phyloP scores from a whole-genome alignment of 2,113 vertebrate species.

The Ariopsis seemanni region DNA sequence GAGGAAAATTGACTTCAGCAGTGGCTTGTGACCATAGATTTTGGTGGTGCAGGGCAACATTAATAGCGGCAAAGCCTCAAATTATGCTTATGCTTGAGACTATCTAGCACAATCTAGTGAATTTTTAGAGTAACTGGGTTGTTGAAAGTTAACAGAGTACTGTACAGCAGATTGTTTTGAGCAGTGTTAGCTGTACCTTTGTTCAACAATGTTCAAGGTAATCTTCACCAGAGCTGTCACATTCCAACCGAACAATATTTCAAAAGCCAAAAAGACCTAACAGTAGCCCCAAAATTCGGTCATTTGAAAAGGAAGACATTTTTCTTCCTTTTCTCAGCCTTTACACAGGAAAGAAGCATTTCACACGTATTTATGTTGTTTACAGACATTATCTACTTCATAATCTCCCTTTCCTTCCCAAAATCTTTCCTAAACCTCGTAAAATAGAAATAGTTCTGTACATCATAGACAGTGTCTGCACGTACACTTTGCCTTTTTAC shows the following conservation, averaged over 20 bases:
- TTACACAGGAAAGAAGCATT: neutral
- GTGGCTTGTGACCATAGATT: neutral
- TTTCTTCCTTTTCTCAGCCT: neutral
- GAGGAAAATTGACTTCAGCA: constrained; percentile 14
- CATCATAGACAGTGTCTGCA: neutral
- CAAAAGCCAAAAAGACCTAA: neutral
- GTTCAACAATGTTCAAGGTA: neutral
- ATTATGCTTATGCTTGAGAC: neutral
- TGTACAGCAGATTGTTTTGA: neutral
- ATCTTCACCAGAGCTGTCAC: neutral
- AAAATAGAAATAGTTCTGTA: neutral
- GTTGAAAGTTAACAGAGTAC: neutral
- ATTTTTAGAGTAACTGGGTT: neutral
- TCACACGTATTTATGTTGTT: neutral
- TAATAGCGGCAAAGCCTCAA: neutral
- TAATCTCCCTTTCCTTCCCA: neutral
- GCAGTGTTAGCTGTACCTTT: neutral
- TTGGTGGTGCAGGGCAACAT: neutral
- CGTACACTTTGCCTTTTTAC: neutral
- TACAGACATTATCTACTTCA: neutral
- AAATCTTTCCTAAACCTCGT: neutral
- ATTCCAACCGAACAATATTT: neutral
- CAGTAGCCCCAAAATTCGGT: neutral
- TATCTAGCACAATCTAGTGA: neutral
- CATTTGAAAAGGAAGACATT: neutral